Conservation (phyloP, 2,888 invertebrate genomes). For the Limnephilus marmoratus region DNA sequence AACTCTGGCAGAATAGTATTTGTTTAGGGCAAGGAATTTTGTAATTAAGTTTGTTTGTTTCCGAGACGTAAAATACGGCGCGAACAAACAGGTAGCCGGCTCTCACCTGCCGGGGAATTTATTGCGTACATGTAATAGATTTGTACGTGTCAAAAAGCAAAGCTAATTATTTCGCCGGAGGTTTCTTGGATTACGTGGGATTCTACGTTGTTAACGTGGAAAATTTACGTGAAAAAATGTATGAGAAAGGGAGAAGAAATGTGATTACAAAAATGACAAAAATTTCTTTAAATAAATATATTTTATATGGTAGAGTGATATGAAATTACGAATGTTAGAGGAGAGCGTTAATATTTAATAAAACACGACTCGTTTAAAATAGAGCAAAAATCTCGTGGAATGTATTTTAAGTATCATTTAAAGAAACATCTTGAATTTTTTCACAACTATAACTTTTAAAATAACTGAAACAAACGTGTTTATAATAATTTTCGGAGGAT, state of each 20-base stretch:
- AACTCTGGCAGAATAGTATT: not conserved
- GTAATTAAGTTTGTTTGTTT: conserved; percentile 17
- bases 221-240: not conserved
- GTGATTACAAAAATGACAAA: not conserved
- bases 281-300: not conserved
- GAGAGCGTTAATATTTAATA: too few species aligned
- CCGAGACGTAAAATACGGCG: conserved; percentile 2
- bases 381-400: too few species aligned
- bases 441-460: too few species aligned
- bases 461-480: too few species aligned
- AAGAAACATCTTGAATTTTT: too few species aligned
- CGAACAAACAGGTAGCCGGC: not conserved
- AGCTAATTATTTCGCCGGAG: not conserved
- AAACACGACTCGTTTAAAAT: too few species aligned
- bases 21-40: conserved; percentile 18
- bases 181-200: not conserved
- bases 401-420: too few species aligned
- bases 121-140: conserved; percentile 2
- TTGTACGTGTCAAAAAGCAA: not conserved
- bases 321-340: too few species aligned
- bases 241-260: not conserved
- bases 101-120: conserved; percentile 2
- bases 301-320: too few species aligned
- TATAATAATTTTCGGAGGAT: too few species aligned
- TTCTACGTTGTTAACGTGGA: not conserved